Percentiles rank a stretch among this genome's conserved stretches.
Evolutionary conservation across 2,113 vertebrate genomes (phyloP).

Genomic region (Cynoglossus semilaevis): DNA sequence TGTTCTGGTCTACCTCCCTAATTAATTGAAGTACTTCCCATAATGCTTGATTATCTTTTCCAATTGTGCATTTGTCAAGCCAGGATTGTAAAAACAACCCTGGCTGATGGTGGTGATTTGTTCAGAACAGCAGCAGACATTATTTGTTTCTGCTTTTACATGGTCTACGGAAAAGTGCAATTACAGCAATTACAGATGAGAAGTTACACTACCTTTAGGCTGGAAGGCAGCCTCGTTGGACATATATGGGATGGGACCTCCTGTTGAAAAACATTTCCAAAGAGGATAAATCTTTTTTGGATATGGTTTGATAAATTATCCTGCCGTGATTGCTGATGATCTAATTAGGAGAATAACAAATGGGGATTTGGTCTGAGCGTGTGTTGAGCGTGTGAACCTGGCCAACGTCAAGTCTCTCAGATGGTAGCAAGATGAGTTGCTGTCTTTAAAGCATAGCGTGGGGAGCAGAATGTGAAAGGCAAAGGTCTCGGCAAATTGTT

Average conservation of each 20-base stretch:
- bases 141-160: slow-evolving; percentile 62
- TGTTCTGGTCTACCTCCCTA: slow-evolving; percentile 42
- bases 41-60: slow-evolving; percentile 51
- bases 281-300: slow-evolving; percentile 35
- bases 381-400: slow-evolving; percentile 30
- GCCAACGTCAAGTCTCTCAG: slow-evolving; percentile 30
- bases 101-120: slow-evolving; percentile 47
- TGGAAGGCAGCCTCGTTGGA: slow-evolving; percentile 34
- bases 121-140: slow-evolving; percentile 40
- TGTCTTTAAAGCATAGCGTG: slow-evolving; percentile 36
- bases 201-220: slow-evolving; percentile 48
- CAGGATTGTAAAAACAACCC: slow-evolving; percentile 40
- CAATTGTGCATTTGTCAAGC: slow-evolving; percentile 42
- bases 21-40: slow-evolving; percentile 63
- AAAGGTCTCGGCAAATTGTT: slow-evolving; percentile 66
- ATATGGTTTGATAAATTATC: slow-evolving; percentile 53
- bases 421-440: slow-evolving; percentile 49
- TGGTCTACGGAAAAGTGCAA: slow-evolving; percentile 52
- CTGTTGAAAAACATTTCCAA: slow-evolving; percentile 26
- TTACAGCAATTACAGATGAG: slow-evolving; percentile 58
- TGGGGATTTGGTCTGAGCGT: slow-evolving; percentile 24
- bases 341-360: slow-evolving; percentile 60
- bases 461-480: slow-evolving; percentile 55
- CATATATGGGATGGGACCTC: slow-evolving; percentile 40
- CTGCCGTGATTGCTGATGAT: slow-evolving; percentile 55